phyloP scores from a whole-genome alignment of 2,113 vertebrate species.

The Cricetomys ansorgei region DNA sequence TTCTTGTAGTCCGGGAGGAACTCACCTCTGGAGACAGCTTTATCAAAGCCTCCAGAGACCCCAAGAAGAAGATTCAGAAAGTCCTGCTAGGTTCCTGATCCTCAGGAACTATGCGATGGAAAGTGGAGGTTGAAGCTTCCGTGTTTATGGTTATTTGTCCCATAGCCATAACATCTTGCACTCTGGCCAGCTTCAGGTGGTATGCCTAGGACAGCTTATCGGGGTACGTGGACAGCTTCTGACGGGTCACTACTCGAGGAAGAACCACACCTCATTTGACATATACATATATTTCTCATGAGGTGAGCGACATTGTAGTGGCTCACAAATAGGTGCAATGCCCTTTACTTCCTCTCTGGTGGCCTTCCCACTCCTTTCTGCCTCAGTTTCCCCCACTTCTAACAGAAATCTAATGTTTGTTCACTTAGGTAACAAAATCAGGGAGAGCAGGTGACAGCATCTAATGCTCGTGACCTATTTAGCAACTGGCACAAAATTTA shows the following conservation, averaged over 20 bases:
- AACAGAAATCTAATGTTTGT: neutral
- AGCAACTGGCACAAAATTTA: constrained; percentile 66
- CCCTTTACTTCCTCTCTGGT: neutral
- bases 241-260: fast-evolving
- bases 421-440: neutral
- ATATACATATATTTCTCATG: neutral
- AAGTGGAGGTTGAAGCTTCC: neutral
- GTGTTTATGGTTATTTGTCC: neutral
- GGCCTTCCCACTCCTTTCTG: neutral
- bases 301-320: neutral
- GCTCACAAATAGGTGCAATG: neutral
- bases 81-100: neutral
- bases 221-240: neutral
- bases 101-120: neutral
- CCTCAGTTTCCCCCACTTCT: constrained; percentile 12
- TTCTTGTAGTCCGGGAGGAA: neutral
- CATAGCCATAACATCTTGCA: neutral
- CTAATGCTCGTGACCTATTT: constrained; percentile 42
- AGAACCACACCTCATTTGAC: neutral
- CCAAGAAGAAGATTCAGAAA: neutral
- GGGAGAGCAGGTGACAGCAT: neutral
- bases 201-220: neutral
- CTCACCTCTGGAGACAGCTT: neutral
- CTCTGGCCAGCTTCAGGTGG: neutral
- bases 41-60: neutral